phyloP scores from a whole-genome alignment of 2,797 vertebrate species.

The Propithecus deckenii region DNA sequence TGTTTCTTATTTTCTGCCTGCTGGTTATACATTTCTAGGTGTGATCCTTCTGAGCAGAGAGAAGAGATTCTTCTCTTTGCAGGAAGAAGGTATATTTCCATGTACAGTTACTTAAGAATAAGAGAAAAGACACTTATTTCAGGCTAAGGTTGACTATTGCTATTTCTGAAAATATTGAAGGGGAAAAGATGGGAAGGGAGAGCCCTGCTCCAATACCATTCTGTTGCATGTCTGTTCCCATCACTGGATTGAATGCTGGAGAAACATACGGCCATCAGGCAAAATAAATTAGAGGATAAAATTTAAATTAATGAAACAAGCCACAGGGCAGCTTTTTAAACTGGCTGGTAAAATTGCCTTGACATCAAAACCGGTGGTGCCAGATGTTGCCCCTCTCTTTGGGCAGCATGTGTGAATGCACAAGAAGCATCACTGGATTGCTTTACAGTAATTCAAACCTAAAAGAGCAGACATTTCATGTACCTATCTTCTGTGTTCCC shows the following conservation, averaged over 20 bases:
- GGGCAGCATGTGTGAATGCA: not conserved
- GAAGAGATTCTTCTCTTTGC: not conserved
- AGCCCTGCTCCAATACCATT: not conserved
- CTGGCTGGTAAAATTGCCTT: not conserved
- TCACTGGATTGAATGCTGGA: not conserved
- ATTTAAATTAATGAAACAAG: slow-evolving; percentile 52
- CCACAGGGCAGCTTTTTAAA: not conserved
- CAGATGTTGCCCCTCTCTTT: not conserved
- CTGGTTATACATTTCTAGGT: not conserved
- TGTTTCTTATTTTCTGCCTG: not conserved
- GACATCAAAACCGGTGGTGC: not conserved
- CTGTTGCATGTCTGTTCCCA: not conserved
- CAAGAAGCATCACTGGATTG: accelerated
- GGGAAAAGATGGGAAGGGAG: not conserved
- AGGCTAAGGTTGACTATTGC: not conserved
- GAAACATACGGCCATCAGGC: not conserved
- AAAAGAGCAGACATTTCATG: not conserved
- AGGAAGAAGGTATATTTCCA: not conserved
- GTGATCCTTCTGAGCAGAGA: not conserved
- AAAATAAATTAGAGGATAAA: slow-evolving; percentile 36
- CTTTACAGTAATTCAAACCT: not conserved
- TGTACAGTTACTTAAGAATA: not conserved
- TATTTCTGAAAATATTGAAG: not conserved
- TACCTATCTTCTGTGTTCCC: not conserved
- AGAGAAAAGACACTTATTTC: not conserved